Percentiles rank a stretch among this genome's conserved stretches.
Evolutionary conservation across 2,113 vertebrate species (phyloP).

Genomic region (Phaethon lepturus): DNA sequence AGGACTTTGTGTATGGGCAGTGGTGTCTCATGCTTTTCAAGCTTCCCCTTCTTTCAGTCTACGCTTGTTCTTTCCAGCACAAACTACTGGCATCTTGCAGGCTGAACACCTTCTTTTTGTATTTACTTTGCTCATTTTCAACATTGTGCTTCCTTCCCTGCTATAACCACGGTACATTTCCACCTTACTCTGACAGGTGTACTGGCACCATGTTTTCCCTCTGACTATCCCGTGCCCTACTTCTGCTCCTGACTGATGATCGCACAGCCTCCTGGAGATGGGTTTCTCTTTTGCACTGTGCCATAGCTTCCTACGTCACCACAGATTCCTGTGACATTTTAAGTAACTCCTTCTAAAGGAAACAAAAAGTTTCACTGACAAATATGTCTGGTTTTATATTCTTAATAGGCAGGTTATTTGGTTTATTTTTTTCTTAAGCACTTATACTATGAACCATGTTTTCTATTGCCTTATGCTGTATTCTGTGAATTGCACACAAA

Average conservation of each 20-base stretch:
- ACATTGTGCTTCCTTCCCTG: background rate
- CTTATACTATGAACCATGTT: background rate
- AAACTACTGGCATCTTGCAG: background rate
- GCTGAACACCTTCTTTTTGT: background rate
- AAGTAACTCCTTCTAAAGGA: background rate
- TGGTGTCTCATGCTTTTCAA: background rate
- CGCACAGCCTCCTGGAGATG: background rate
- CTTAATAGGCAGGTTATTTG: background rate
- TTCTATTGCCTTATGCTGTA: background rate
- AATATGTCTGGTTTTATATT: background rate
- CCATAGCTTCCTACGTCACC: background rate
- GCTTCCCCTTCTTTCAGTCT: background rate
- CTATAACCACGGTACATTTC: background rate
- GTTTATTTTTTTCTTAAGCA: background rate
- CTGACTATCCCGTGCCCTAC: background rate
- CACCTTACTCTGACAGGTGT: background rate
- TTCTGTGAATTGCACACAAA: slow-evolving; percentile 26
- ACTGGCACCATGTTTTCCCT: background rate
- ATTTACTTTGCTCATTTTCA: background rate
- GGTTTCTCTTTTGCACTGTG: background rate
- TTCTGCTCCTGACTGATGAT: background rate
- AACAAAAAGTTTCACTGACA: background rate
- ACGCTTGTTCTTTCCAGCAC: background rate
- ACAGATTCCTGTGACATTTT: background rate
- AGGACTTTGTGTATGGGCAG: background rate